Evolutionary conservation across 1,140 invertebrate genomes (phyloP), one percentile per base, ranked within the genome.

Genomic region (Stegodyphus mimosarum): DNA sequence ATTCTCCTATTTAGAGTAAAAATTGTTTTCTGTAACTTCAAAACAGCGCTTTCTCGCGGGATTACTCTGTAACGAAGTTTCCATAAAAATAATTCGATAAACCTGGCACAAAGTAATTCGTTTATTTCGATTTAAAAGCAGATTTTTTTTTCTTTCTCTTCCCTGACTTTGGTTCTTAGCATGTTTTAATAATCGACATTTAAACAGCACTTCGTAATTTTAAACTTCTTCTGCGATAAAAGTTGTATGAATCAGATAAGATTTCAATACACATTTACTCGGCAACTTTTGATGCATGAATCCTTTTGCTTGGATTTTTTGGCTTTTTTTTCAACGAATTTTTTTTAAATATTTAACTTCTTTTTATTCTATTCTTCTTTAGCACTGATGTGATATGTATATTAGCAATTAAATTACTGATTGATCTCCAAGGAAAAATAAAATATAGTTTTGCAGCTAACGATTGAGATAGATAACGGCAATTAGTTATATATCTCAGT

Each of bases 21-120:
- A 83, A 72, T 74, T 83, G 79, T 83, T 83, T 84, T 84, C 81
- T 84, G 48, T 53, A 75, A 76, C 73, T 84, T 53, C 81, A 67
- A 66, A 75, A 76, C 72, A 76, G 52, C 64, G 50, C 72, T 76
- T 53, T 75, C 81, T 84, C 73, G 5, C 72, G 81, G 81, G 53
- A 69, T 76, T 76, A 72, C 33, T 69, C 17, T 66, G 60, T 74
- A 70, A 84, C 81, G 50, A 74, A 84, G 81, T 84, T 84, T 17
- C n/a, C n/a, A 6, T 7, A 60, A 74, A 76, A 84, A 84, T 84
- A 84, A 84, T 84, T 84, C 73, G 55, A 84, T 84, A 52, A 84
- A 60, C 81, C 49, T 49, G 51, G 48, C 64, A 7, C 7, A 48
- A 50, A 18, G 63, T 84, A 84, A 84, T 84, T 84, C 81, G 73